Evolutionary conservation across 92 coral and sea anemone species (phyloP).

Genomic region (Hydrozoanthus gracilis): DNA sequence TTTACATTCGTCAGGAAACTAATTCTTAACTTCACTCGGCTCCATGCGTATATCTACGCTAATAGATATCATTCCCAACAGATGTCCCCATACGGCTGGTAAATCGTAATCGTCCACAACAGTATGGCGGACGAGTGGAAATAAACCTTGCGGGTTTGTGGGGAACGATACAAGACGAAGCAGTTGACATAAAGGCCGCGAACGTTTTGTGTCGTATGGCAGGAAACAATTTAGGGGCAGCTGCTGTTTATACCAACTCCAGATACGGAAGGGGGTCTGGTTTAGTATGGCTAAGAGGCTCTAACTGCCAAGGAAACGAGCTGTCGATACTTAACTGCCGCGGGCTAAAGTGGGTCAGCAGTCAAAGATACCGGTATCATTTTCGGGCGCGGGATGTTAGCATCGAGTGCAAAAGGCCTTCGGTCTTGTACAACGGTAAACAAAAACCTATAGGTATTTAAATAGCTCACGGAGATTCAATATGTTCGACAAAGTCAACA

Average conservation of each 20-base stretch:
- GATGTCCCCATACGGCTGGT: conserved; percentile 7
- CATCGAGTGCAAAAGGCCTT: no score
- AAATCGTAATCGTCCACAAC: background rate
- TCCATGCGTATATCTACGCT: no score
- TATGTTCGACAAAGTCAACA: no score
- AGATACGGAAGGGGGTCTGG: no score
- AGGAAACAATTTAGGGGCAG: background rate
- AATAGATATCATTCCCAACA: background rate
- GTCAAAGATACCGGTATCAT: background rate
- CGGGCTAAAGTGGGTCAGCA: background rate
- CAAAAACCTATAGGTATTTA: no score
- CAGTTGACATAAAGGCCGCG: background rate
- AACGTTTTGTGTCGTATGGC: no score
- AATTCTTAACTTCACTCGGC: no score
- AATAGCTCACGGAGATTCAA: no score
- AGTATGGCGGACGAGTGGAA: conserved; percentile 25
- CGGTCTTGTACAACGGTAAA: no score
- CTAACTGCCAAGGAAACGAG: background rate
- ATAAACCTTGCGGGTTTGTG: conserved; percentile 35
- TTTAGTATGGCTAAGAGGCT: background rate
- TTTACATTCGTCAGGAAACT: no score
- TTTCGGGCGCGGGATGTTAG: no score
- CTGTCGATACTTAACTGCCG: conserved; percentile 14
- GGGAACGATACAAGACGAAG: conserved; percentile 5
- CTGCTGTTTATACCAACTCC: background rate